These are phyloP conservation scores for Pollachius pollachius DNA, from an alignment of 2,113 vertebrate genomes.

Conservation along the genomic window DNA sequence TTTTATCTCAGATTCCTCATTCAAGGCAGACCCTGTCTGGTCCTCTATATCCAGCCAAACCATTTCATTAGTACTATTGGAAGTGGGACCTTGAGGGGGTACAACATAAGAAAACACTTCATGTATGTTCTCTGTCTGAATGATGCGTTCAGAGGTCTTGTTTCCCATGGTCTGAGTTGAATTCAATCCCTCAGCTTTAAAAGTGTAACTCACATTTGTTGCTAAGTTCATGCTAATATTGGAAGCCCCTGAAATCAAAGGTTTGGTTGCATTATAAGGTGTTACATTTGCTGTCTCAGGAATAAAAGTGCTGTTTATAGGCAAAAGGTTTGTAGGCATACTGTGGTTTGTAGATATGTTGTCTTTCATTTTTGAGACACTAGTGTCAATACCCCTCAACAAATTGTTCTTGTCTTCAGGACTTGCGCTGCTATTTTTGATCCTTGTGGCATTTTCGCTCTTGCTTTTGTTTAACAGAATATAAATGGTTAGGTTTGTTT, in stretches of 20 bases:
- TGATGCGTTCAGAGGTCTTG: not conserved
- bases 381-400: no score
- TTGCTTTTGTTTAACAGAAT: constrained; percentile 33
- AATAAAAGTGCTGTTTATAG: not conserved
- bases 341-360: constrained; percentile 14
- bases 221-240: constrained; percentile 4
- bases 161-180: not conserved
- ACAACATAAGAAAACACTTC: constrained; percentile 46
- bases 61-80: constrained; percentile 6
- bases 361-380: not conserved
- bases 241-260: not conserved
- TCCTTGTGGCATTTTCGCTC: constrained; percentile 23
- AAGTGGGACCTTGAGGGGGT: not conserved
- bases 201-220: constrained; percentile 16
- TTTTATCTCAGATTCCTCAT: not conserved
- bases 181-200: constrained; percentile 2
- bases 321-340: not conserved
- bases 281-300: constrained; percentile 12
- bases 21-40: not conserved
- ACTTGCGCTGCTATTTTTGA: constrained; percentile 3
- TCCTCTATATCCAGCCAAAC: constrained; percentile 19
- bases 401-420: not conserved
- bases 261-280: not conserved
- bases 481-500: constrained; percentile 10
- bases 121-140: not conserved